Conservation (phyloP, 2,888 invertebrate genomes). For the Euspilapteryx auroguttella region DNA sequence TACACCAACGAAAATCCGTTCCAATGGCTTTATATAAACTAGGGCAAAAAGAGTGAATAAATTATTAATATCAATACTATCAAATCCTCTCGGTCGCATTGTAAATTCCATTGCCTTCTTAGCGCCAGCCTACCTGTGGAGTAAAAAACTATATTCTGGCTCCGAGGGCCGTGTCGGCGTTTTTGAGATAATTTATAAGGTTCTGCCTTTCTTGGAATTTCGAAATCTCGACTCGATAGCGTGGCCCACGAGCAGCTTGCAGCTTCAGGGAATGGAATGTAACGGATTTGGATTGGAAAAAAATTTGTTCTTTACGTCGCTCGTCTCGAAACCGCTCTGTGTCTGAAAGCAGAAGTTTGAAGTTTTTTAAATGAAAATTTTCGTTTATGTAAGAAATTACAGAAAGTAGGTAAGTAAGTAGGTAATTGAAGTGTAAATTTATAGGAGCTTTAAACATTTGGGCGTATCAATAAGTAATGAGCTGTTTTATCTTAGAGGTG, state of each 20-base stretch:
- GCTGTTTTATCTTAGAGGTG: no score
- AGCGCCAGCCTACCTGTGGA: conserved; percentile 57
- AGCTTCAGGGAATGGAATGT: conserved; percentile 49
- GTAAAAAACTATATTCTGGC: conserved; percentile 48
- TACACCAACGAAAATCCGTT: no score
- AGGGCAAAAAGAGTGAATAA: no score
- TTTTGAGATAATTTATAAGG: conserved; percentile 62
- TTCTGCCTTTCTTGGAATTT: conserved; percentile 57
- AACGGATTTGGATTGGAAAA: conserved; percentile 52
- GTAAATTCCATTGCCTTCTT: conserved; percentile 53
- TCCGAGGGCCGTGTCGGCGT: conserved; percentile 52
- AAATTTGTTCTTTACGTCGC: conserved; percentile 17
- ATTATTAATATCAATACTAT: conserved; percentile 1
- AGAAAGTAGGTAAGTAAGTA: no score
- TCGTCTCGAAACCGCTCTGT: no score
- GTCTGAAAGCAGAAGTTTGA: no score
- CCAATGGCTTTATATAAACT: no score
- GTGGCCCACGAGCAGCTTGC: conserved; percentile 18
- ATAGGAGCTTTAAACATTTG: no score
- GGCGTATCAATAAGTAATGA: no score
- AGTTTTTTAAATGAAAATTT: no score
- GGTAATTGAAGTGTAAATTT: no score
- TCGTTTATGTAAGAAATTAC: no score
- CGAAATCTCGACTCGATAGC: conserved; percentile 52
- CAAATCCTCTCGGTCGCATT: conserved; percentile 12